Base-by-base conservation (phyloP, 1,140 invertebrate genomes). In the Elysia chlorotica region DNA sequence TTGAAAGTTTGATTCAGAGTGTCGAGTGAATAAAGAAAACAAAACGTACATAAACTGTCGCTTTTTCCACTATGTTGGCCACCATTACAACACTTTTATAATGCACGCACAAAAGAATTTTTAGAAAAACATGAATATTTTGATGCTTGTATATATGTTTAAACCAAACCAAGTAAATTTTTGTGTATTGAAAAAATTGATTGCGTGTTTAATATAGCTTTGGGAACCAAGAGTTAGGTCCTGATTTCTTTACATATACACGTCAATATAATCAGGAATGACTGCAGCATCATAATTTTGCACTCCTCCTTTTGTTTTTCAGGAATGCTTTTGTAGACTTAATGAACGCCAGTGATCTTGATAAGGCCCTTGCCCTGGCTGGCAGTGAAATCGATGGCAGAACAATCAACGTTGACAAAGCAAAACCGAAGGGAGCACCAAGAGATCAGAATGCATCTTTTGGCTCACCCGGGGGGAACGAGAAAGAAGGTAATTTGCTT, bases 271-370 rank as follows among this genome's bases (percentile, higher is more conserved):
- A n/a, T 48, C n/a, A 48, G 41, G n/a, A 10, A 14, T 10, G 41
- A 14, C 41, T 48, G 41, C 41, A 10, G n/a, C 41, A 48, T 48
- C n/a, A 10, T 48, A 48, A 31, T 5, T 61, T 61, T 10, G 6
- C 5, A 33, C 30, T 10, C 59, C 37, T 2, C 23, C 33, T 14
- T 36, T 63, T 36, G 4, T 31, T 65, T 65, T 65, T n/a, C 63
- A 65, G 63, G 21, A 65, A 41, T 67, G 65, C 25, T 25, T 54
- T 67, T 67, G 65, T 53, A 6, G 65, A 67, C 35, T 25, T 54
- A 19, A 25, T 6, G 14, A 33, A 54, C 6, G 2, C 10, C 1
- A 53, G 56, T 33, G 65, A 35, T 5, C 23, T 62, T 30, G 3
- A 65, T 19, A 23, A 41, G 14, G 65, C 65, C 56, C n/a, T 67